Base-by-base conservation (phyloP, 2,797 vertebrate genomes). In the Pelochelys cantorii region DNA sequence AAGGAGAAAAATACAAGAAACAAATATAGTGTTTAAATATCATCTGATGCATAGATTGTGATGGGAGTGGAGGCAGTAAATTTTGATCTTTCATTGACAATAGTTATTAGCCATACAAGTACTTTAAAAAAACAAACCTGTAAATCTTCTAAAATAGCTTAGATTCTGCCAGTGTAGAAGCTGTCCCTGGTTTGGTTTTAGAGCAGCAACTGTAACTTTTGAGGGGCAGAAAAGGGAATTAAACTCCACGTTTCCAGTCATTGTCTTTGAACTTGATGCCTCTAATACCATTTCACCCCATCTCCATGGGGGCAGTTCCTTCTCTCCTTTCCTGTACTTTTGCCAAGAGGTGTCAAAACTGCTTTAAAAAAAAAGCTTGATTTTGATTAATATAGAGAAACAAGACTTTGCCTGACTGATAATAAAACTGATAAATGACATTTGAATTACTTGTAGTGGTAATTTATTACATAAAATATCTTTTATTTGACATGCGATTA, bases 381-480 rank as follows among this genome's bases (percentile, higher is more conserved):
- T 98, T 98, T 98, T 98, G 98, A 98, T 98, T 98, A 98, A 98
- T 98, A 98, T 97, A 97, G 98, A 98, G 98, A 98, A 98, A 98
- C 98, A 98, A 98, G 98, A 98, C 98, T 98, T 98, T 98, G 98
- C 97, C 97, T 98, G 98, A 98, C 97, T 98, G 98, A 98, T 98
- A 98, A 98, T 98, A 98, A 98, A 98, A 98, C 98, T 98, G 98
- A 98, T 98, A 98, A 98, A 98, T 98, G 98, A 98, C 98, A 98
- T 98, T 97, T 98, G 98, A 98, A 98, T 98, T 98, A 98, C 98
- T 98, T 98, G 98, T 98, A 98, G 98, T 97, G 93, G 98, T 98
- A 98, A 98, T 98, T 98, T 98, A 98, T 98, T 98, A 98, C 98
- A 98, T 98, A 98, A 98, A 98, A 98, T 98, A 98, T 98, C 98